Conservation (phyloP, 2,113 vertebrate genomes). For the Platysternon megacephalum region DNA sequence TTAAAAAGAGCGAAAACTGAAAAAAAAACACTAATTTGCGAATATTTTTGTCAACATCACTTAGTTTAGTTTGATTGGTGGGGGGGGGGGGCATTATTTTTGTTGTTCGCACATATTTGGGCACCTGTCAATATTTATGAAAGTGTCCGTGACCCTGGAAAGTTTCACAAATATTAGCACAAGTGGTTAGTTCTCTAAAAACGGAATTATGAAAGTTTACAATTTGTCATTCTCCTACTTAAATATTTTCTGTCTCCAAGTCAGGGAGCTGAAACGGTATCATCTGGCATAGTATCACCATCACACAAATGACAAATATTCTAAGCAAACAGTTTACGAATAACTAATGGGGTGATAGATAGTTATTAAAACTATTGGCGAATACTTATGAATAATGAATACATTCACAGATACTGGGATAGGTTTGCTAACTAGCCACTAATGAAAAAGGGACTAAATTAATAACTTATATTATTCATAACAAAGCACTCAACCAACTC, state of each 20-base stretch:
- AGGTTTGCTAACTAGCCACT: constrained; percentile 34
- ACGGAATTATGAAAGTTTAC: background rate
- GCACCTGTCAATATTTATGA: constrained; percentile 10
- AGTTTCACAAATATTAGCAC: background rate
- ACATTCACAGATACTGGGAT: constrained; percentile 45
- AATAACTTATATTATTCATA: background rate
- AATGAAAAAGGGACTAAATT: constrained; percentile 25
- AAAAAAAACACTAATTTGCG: background rate
- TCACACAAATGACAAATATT: constrained; percentile 65
- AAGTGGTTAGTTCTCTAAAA: background rate
- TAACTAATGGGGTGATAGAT: constrained; percentile 12
- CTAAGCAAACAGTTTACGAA: background rate
- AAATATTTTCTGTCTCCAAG: background rate
- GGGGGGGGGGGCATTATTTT: background rate
- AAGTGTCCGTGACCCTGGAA: background rate
- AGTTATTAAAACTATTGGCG: constrained; percentile 14
- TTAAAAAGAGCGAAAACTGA: background rate
- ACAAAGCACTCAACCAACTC: constrained; percentile 12
- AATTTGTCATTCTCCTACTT: background rate
- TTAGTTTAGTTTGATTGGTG: background rate
- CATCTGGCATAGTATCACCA: constrained; percentile 40
- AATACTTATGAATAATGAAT: constrained; percentile 77
- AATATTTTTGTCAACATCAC: constrained; percentile 28
- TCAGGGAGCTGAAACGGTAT: background rate
- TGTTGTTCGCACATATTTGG: constrained; percentile 60